A percentile compares a stretch with the other conserved stretches of the same genome.
Evolutionary conservation across 1,140 invertebrate species (phyloP).

Genomic region (Ylistrum balloti): DNA sequence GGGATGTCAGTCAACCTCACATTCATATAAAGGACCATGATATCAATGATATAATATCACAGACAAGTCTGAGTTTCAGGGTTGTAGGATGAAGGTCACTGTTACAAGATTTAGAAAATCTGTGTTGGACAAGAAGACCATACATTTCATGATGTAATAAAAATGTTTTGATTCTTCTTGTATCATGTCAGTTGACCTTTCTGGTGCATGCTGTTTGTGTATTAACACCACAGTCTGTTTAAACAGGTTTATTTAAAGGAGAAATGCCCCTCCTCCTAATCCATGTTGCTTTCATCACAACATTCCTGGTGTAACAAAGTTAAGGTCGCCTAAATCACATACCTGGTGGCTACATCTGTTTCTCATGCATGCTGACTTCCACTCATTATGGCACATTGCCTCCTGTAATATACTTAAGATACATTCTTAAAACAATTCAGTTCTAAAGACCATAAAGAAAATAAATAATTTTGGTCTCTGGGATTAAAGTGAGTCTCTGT

Average conservation of each 20-base stretch:
- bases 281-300: constrained; percentile 38
- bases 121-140: constrained; percentile 3
- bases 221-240: constrained; percentile 8
- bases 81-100: no score
- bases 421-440: background rate
- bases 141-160: constrained; percentile 29
- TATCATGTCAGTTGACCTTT: constrained; percentile 38
- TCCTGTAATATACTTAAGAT: background rate
- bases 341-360: constrained; percentile 13
- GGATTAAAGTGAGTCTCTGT: no score
- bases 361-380: constrained; percentile 37
- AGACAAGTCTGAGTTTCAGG: no score
- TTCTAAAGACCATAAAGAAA: no score
- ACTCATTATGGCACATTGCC: background rate
- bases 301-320: constrained; percentile 32
- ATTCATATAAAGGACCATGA: no score
- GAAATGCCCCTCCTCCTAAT: constrained; percentile 3
- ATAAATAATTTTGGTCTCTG: no score
- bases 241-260: background rate
- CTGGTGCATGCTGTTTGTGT: constrained; percentile 7
- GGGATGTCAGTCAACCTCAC: no score
- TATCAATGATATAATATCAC: no score
- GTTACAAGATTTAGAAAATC: no score
- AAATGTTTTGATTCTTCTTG: constrained; percentile 13
- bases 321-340: constrained; percentile 19